Percentiles rank a stretch among this genome's conserved stretches.
Conservation (phyloP, 2,888 invertebrate genomes). For the Galerucella pusilla region DNA sequence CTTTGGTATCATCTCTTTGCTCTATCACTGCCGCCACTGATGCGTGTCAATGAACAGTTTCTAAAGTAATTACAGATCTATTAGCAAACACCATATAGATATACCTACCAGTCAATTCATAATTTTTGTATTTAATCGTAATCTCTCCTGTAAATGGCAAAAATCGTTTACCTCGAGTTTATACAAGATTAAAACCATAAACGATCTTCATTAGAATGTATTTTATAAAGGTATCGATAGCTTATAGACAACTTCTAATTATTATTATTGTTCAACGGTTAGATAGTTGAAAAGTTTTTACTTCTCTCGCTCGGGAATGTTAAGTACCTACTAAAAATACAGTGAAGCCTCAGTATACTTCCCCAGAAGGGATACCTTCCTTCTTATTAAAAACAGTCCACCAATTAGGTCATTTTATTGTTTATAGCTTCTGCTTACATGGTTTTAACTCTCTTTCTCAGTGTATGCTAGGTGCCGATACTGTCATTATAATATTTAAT, state of each 20-base stretch:
- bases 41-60: not conserved
- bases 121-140: not conserved
- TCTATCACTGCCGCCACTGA: too few relatives aligned
- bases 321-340: too few relatives aligned
- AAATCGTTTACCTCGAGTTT: not conserved
- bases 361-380: too few relatives aligned
- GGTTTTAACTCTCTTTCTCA: too few relatives aligned
- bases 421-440: too few relatives aligned
- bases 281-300: not conserved
- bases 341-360: too few relatives aligned
- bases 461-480: too few relatives aligned
- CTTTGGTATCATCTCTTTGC: too few relatives aligned
- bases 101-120: not conserved
- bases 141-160: not conserved
- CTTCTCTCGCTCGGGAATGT: too few relatives aligned
- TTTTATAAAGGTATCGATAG: not conserved
- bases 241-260: not conserved
- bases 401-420: too few relatives aligned
- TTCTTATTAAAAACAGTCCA: too few relatives aligned
- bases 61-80: not conserved
- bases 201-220: not conserved
- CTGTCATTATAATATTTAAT: too few relatives aligned
- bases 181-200: conserved; percentile 1
- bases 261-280: not conserved
- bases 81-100: not conserved